Percentiles rank a stretch among this genome's conserved stretches.
These are phyloP conservation scores for Podarcis cretensis DNA, from an alignment of 2,113 vertebrate species.

Conservation along the genomic window DNA sequence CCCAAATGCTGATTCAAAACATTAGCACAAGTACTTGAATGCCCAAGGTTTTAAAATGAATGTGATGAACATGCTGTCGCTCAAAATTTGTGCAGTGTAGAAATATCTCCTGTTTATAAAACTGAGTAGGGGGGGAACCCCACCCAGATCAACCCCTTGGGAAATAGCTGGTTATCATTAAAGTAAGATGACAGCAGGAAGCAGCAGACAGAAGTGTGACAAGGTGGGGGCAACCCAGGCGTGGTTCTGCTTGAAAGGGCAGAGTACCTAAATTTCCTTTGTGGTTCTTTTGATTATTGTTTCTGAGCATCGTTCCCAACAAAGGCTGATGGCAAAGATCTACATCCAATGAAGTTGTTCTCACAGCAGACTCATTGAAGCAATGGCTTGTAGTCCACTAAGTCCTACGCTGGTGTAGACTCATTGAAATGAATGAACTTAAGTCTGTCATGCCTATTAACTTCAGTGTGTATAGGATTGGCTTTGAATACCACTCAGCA, in stretches of 20 bases:
- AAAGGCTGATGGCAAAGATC: not conserved
- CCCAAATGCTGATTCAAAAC: too few relatives aligned
- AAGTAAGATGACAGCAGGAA: slow-evolving; percentile 31
- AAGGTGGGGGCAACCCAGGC: slow-evolving; percentile 46
- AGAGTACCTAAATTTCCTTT: slow-evolving; percentile 43
- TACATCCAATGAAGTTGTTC: too few relatives aligned
- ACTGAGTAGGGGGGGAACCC: not conserved
- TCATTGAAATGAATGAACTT: too few relatives aligned
- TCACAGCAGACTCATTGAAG: too few relatives aligned
- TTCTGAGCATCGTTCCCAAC: not conserved
- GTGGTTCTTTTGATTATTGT: slow-evolving; percentile 16
- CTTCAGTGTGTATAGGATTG: too few relatives aligned
- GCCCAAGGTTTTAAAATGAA: not conserved
- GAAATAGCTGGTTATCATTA: not conserved
- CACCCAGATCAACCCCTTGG: not conserved
- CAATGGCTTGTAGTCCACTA: too few relatives aligned
- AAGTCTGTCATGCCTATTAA: too few relatives aligned
- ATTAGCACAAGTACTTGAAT: not conserved
- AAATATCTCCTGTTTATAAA: not conserved
- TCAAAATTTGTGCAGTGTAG: not conserved
- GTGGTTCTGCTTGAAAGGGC: slow-evolving; percentile 60
- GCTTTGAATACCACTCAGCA: too few relatives aligned
- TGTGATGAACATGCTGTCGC: not conserved
- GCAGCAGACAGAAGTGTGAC: slow-evolving; percentile 32
- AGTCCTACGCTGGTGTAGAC: too few relatives aligned